These are phyloP conservation scores for Noctua janthina DNA, from an alignment of 2,888 invertebrate genomes.

Conservation along the genomic window DNA sequence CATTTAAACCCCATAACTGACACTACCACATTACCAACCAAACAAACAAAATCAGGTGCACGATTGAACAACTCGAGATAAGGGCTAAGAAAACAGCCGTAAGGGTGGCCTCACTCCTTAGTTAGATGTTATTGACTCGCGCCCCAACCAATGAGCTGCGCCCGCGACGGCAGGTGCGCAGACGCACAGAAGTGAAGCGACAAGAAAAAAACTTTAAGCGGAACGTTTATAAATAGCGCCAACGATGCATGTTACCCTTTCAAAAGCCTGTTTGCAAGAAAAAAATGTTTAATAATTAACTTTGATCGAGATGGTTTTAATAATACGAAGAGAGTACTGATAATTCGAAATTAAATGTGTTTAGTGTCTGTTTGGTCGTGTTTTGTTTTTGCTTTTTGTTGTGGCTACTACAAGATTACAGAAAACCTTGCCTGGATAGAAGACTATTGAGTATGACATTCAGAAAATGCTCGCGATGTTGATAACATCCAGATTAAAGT, in stretches of 20 bases:
- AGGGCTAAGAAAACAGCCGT: constrained; percentile 79
- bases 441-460: not conserved
- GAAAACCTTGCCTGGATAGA: not conserved
- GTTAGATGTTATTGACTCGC: constrained; percentile 86
- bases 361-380: not conserved
- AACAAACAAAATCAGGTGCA: constrained; percentile 59
- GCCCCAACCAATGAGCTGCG: constrained; percentile 81
- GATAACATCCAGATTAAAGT: not conserved
- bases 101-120: constrained; percentile 78
- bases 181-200: constrained; percentile 76
- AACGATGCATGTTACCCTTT: constrained; percentile 85
- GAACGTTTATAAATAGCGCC: constrained; percentile 87
- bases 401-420: not conserved
- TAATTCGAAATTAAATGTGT: constrained; percentile 33
- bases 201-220: constrained; percentile 74
- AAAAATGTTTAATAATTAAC: constrained; percentile 64
- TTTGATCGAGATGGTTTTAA: constrained; percentile 32
- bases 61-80: constrained; percentile 71
- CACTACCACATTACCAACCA: not conserved
- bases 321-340: constrained; percentile 45
- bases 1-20: constrained; percentile 3
- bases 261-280: constrained; percentile 71
- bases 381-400: constrained; percentile 9
- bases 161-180: constrained; percentile 81
- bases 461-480: not conserved